Evolutionary conservation across 2,113 vertebrate genomes (phyloP), one percentile per base, ranked within the genome.

Genomic region (Sporophila hypoxantha): DNA sequence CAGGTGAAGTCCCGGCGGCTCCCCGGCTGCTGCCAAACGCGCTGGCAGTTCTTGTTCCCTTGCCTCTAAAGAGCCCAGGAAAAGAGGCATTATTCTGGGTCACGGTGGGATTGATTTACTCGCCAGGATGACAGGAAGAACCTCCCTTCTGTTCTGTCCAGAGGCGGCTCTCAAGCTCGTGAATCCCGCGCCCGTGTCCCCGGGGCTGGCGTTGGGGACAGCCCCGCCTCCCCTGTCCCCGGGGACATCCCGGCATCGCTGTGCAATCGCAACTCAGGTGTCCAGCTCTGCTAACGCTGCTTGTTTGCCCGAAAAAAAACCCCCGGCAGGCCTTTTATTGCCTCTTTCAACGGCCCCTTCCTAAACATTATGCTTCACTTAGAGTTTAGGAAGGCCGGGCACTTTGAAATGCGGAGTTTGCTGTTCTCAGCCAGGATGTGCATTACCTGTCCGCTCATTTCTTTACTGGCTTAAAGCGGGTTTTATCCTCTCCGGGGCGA

Each of bases 361-460:
- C 90, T 53, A 37, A 93, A 83, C 90, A 57, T 94, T 92, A 95
- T 7, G 44, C 66, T 94, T 94, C 93, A 94, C 94, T 95, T 90
- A 83, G 77, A 69, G 92, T 83, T 93, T 17, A 64, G 91, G 88
- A 61, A 81, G 88, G 79, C 30, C n/a, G n/a, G 1, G 87, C 82
- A 81, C 91, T 88, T 71, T 0, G 89, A 85, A 88, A 70, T 69
- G 76, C 3, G 5, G 89, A 60, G 79, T 88, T 88, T 52, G 90
- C 88, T 59, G 84, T 47, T 74, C n/a, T 57, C 69, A 4, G 21
- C 44, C 79, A 19, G 87, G 79, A 46, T 14, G 85, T 25, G 77
- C 77, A 36, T 92, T 76, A 39, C 92, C 47, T 3, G 18, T 59
- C 68, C 82, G n/a, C 61, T 77, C 79, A 6, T 49, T 90, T 67